Evolutionary conservation across 1,140 invertebrate species (phyloP), one percentile per base, ranked within the genome.

Genomic region (Tetramorium alpestre): DNA sequence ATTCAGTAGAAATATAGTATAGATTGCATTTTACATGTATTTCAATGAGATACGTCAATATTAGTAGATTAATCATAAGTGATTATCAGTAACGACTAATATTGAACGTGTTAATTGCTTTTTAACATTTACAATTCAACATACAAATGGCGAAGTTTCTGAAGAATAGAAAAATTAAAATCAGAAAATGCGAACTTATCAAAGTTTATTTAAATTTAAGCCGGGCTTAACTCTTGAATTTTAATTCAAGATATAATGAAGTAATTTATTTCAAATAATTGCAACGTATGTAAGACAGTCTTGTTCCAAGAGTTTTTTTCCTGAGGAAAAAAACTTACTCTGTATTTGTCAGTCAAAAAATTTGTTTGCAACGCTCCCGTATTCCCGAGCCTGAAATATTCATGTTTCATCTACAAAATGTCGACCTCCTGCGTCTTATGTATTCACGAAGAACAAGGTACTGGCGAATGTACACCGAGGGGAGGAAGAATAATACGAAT

Each of bases 401-500:
- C 51, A 73, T 60, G 70, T 82, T 47, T 82, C 80, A 60, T 58
- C 67, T 73, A 60, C 47, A 73, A 72, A 58, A 82, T 73, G 51
- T 72, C 80, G 67, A 73, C 41, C 38, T 58, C 25, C 44, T 33
- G 44, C 41, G 60, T 47, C 62, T 54, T 22, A 58, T 56, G 13
- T 73, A 82, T 82, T 73, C 80, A 60, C 78, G 67, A 82, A 72
- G 64, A 72, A 82, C 78, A 82, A 72, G 67, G 18, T 25, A 73
- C 51, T 41, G 22, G 65, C 8, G 67, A 58, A 72, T 54, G 44
- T 81, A 70, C 47, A 69, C 56, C 33, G 47, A 70, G 64, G 33
- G 38, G 54, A 72, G 67, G 54, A 82, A 82, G 80, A 82, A 82
- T 82, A 82, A 82, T 82, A 82, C 80, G 80, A 82, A 82, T 82